Evolutionary conservation across 2,888 invertebrate species (phyloP), one percentile per base, ranked within the genome.

Genomic region (Hypolimnas misippus): DNA sequence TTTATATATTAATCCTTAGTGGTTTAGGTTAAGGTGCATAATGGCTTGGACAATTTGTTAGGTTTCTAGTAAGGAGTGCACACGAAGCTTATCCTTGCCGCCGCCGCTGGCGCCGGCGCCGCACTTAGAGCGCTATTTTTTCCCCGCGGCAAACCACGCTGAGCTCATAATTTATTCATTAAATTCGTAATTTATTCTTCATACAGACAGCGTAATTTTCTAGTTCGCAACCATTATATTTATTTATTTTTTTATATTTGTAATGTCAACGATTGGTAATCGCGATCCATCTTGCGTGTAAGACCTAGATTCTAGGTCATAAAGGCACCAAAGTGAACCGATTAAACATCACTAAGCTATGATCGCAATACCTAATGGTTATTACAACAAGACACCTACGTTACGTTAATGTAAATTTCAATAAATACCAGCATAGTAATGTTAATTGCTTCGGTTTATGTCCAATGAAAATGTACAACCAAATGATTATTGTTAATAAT

Each of bases 161-260:
- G 80, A 79, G 77, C 76, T 83, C 81, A 85, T 89, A 88, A 90
- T 89, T 87, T 90, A 91, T 91, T 89, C 87, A 89, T 88, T 87
- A 86, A 86, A 81, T 76, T 78, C 64, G 76, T 87, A 86, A 89
- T 86, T 86, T 86, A 89, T 87, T 84, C 76, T 81, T 83, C 83
- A 83, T 83, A 75, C 57, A 50, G 58, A 68, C 60, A 62, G 60
- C 75, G 78, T 84, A 82, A 82, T 86, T 82, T 84, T 59, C 81
- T 84, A 86, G 82, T 86, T 85, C 76, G 86, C 78, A 70, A 78
- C 81, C 80, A 66, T 68, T 67, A 65, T 62, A 63, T 53, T 55
- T 35, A 54, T 12, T 21, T 29, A 55, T 12, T 17, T 31, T n/a
- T n/a, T n/a, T n/a, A n/a, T 33, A 35, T 50, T 49, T 54, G 29